Conservation (phyloP, 2,888 invertebrate genomes). For the Eurytoma californica region DNA sequence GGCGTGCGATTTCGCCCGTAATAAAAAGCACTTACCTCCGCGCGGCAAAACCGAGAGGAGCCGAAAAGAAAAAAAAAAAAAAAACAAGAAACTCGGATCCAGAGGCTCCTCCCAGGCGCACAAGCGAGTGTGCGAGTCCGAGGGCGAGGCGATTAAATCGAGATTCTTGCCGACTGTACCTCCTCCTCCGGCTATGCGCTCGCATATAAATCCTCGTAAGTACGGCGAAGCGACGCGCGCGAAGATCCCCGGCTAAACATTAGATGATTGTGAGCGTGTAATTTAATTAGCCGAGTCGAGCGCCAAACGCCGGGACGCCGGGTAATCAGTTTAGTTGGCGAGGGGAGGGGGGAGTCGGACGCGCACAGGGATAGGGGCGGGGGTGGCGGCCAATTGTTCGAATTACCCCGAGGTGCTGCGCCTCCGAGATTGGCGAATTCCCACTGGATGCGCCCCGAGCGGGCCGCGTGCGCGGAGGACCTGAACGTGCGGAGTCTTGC, state of each 20-base stretch:
- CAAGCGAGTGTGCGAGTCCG: not conserved
- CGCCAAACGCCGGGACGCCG: conserved; percentile 58
- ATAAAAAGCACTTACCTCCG: conserved; percentile 43
- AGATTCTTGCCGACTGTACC: not conserved
- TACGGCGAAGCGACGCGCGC: not conserved
- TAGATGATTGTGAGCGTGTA: conserved; percentile 68
- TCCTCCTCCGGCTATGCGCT: conserved; percentile 3
- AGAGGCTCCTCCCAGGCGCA: not conserved
- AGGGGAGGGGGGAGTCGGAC: conserved; percentile 40
- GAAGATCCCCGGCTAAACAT: conserved; percentile 61
- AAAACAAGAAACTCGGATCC: not conserved
- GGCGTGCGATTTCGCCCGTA: conserved; percentile 2
- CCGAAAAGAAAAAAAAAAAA: not conserved
- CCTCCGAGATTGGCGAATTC: conserved; percentile 49
- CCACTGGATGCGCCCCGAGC: conserved; percentile 19
- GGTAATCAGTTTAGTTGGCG: conserved; percentile 67
- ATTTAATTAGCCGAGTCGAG: conserved; percentile 65
- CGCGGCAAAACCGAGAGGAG: conserved; percentile 11
- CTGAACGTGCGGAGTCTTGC: too few relatives aligned
- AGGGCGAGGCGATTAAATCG: not conserved
- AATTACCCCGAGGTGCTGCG: conserved; percentile 39
- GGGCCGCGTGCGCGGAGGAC: too few relatives aligned
- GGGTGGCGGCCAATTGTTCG: conserved; percentile 36
- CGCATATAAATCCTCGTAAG: conserved; percentile 53
- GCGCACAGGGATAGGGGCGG: not conserved